These are phyloP conservation scores for Limnephilus marmoratus DNA, from an alignment of 2,888 invertebrate genomes.

Conservation along the genomic window DNA sequence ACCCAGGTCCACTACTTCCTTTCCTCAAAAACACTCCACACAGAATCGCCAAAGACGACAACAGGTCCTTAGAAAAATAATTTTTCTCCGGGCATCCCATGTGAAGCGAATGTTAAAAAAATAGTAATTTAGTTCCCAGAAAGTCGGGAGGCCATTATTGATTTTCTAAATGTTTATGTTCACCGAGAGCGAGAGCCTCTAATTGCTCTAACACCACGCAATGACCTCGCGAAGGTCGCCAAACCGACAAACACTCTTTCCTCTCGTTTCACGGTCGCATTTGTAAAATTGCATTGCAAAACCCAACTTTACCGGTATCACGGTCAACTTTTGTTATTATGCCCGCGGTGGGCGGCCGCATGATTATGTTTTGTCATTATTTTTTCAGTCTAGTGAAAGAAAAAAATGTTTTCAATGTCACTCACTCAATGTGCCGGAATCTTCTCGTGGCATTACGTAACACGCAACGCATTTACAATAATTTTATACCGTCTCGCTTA, in stretches of 20 bases:
- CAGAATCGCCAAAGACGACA: no score
- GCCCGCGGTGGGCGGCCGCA: constrained; percentile 2
- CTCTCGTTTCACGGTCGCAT: constrained; percentile 35
- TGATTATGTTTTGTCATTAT: not conserved
- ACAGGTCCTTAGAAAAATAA: no score
- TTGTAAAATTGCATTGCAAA: constrained; percentile 30
- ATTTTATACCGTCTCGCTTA: not conserved
- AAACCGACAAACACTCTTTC: not conserved
- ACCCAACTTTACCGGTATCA: constrained; percentile 13
- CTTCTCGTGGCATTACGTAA: not conserved
- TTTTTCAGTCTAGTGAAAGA: not conserved
- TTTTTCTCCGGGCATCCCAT: no score
- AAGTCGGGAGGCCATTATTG: not conserved
- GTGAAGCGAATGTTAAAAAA: no score
- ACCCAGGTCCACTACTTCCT: no score
- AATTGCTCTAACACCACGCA: not conserved
- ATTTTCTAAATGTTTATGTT: not conserved
- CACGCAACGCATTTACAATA: not conserved
- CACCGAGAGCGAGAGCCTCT: not conserved
- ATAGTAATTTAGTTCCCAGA: not conserved
- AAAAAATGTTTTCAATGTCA: not conserved
- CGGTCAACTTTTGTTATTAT: constrained; percentile 16
- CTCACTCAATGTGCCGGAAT: not conserved
- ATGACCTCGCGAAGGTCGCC: constrained; percentile 39
- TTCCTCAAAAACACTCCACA: no score